Evolutionary conservation across 2,113 vertebrate species (phyloP).

Genomic region (Felis catus): F.catus_Fca126_mat1.0 CM031412.1:229054501-229055000

Average conservation of each 20-base stretch:
- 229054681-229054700: too few species aligned
- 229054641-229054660: not conserved
- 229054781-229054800: not conserved
- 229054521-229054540: not conserved
- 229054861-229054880: too few species aligned
- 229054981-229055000: not conserved
- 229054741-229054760: not conserved
- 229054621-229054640: not conserved
- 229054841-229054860: not conserved
- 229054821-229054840: not conserved
- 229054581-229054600: not conserved
- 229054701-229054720: not conserved
- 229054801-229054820: not conserved
- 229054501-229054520: not conserved
- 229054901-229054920: not conserved
- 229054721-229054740: not conserved
- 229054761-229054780: not conserved
- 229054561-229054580: not conserved
- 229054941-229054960: not conserved
- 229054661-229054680: not conserved
- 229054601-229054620: not conserved
- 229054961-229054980: too few species aligned
- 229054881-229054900: not conserved
- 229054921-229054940: not conserved
- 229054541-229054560: not conserved